phyloP scores from a whole-genome alignment of 2,113 vertebrate species.

The Strigops habroptila region DNA sequence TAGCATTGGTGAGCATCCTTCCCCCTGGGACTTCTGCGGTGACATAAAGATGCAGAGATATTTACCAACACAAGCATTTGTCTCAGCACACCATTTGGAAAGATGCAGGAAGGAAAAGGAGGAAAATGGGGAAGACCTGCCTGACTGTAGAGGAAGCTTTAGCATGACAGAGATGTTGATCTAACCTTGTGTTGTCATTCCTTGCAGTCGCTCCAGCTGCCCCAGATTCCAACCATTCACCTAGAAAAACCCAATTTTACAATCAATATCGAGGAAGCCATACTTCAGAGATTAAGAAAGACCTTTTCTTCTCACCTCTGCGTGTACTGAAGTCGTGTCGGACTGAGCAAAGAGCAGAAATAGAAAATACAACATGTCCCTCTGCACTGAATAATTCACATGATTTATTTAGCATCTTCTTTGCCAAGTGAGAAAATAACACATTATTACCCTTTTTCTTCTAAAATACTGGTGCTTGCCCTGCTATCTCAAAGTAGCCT shows the following conservation, averaged over 20 bases:
- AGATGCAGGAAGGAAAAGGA: background rate
- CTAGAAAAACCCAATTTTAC: conserved; percentile 3
- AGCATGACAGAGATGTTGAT: background rate
- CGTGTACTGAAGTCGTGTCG: background rate
- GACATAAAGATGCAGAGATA: background rate
- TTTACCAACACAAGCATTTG: background rate
- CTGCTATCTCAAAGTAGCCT: background rate
- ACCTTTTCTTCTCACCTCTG: background rate
- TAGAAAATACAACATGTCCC: background rate
- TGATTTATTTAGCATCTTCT: conserved; percentile 45
- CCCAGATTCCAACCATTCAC: background rate
- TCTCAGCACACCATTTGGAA: background rate
- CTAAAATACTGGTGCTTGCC: background rate
- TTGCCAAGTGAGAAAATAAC: conserved; percentile 36
- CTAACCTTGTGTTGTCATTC: background rate
- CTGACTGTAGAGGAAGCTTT: background rate
- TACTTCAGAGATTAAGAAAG: conserved; percentile 3
- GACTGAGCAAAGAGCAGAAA: conserved; percentile 6
- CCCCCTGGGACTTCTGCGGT: background rate
- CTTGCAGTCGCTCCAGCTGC: background rate
- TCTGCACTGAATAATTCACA: conserved; percentile 26
- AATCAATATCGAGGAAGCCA: background rate
- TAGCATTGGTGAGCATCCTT: background rate
- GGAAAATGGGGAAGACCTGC: background rate
- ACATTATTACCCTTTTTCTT: background rate